A percentile compares a stretch with the other conserved stretches of the same genome.
phyloP scores from a whole-genome alignment of 1,140 invertebrate species.

The Drosophila willistoni region DNA sequence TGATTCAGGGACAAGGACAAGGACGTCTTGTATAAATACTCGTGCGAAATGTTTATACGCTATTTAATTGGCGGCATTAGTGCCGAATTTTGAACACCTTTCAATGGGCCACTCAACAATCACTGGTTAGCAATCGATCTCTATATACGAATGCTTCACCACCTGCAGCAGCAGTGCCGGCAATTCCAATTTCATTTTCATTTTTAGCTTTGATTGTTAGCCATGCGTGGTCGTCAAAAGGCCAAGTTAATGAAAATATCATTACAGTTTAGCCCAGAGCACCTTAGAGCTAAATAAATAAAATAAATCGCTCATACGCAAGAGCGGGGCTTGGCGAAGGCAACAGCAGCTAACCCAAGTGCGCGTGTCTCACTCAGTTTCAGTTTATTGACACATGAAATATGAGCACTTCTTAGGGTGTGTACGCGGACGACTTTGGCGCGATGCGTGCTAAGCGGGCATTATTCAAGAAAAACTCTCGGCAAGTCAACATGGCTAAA shows the following conservation, averaged over 20 bases:
- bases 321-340: constrained; percentile 26
- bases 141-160: constrained; percentile 22
- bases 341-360: constrained; percentile 28
- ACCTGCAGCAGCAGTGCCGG: constrained; percentile 54
- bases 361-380: constrained; percentile 52
- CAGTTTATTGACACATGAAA: constrained; percentile 74
- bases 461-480: constrained; percentile 65
- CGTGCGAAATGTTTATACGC: constrained; percentile 37
- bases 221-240: constrained; percentile 69
- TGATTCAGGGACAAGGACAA: constrained; percentile 74
- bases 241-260: constrained; percentile 80
- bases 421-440: constrained; percentile 45
- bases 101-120: constrained; percentile 54
- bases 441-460: constrained; percentile 70
- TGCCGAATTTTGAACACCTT: constrained; percentile 69
- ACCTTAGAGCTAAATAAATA: constrained; percentile 35
- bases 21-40: constrained; percentile 75
- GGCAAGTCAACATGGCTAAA: constrained; percentile 31
- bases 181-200: no score
- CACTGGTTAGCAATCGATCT: constrained; percentile 31
- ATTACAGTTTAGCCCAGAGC: constrained; percentile 74
- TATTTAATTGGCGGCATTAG: constrained; percentile 68
- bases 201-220: constrained; percentile 50
- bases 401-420: constrained; percentile 74
- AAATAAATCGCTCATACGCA: constrained; percentile 15